Evolutionary conservation across 1,140 invertebrate species (phyloP), one percentile per base, ranked within the genome.

Genomic region (Drosophila leontia): DNA sequence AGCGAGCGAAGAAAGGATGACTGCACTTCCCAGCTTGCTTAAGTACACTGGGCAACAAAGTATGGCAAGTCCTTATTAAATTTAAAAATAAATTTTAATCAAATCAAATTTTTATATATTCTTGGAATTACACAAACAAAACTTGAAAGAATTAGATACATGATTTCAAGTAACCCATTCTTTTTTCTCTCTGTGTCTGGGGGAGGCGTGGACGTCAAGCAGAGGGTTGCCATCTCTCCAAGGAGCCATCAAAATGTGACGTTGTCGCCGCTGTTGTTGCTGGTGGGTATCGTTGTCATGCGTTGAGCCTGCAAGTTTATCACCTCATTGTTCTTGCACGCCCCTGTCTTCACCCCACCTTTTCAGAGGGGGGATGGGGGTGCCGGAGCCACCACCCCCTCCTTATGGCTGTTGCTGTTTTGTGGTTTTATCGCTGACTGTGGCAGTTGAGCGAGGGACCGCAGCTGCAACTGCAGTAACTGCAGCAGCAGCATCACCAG

Each of bases 221-320:
- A 42, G 68, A 51, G 70, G 70, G 70, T n/a, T 60, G 55, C 68
- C 51, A 55, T 41, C 82, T 82, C 85, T 90, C 84, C 68, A 85
- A 90, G 85, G 85, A 78, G 78, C 78, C 85, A 88, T 90, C 85
- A 90, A 90, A 90, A 90, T 84, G 78, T 72, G 75, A 80, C 55
- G 75, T 68, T 50, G 75, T 61, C 67, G 56, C 42, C 45, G 58
- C 64, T 45, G 64, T 29, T 63, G 59, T 56, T 58, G 78, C 44
- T 82, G 67, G 57, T 81, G 75, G 58, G 65, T 78, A 78, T 78
- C 75, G 76, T 71, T 78, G 76, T 78, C 75, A 78, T 90, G 80
- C 84, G 85, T 88, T 88, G 84, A 88, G 84, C 85, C 84, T 88
- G 85, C 84, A 88, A 88, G 80, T 88, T 88, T 88, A 88, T 88